A percentile compares a stretch with the other conserved stretches of the same genome.
Evolutionary conservation across 2,888 invertebrate genomes (phyloP).

Genomic region (Volucella inanis): DNA sequence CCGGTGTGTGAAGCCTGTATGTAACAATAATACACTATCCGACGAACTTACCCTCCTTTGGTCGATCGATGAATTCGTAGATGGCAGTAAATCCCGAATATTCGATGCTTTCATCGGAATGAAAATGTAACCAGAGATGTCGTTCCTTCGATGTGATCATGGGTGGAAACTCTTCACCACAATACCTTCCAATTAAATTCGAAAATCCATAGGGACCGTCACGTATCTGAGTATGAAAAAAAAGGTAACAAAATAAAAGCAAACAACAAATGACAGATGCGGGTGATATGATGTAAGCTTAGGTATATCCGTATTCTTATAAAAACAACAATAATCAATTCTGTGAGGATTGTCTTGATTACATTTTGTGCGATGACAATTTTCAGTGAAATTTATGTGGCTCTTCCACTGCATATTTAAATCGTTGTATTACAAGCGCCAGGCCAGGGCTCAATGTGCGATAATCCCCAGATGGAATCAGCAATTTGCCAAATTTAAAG

Average conservation of each 20-base stretch:
- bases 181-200: slow-evolving; percentile 86
- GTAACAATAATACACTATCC: neutral
- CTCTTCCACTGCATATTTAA: too few relatives aligned
- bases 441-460: too few relatives aligned
- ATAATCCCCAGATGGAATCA: too few relatives aligned
- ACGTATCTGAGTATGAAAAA: slow-evolving; percentile 84
- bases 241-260: neutral
- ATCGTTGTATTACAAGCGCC: too few relatives aligned
- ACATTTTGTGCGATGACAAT: too few relatives aligned
- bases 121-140: slow-evolving; percentile 91
- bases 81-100: slow-evolving; percentile 91
- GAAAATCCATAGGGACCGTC: slow-evolving; percentile 92
- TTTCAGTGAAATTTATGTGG: too few relatives aligned
- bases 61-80: slow-evolving; percentile 87
- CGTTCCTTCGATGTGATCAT: slow-evolving; percentile 89
- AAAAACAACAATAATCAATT: too few relatives aligned
- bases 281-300: too few relatives aligned
- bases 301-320: too few relatives aligned
- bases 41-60: slow-evolving; percentile 84
- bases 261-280: slow-evolving; percentile 29
- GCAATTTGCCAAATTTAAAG: too few relatives aligned
- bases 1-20: neutral
- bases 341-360: too few relatives aligned
- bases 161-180: slow-evolving; percentile 89
- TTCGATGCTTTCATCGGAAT: slow-evolving; percentile 91